phyloP scores from a whole-genome alignment of 2,113 vertebrate genomes.

The Neopipo cinnamomea region DNA sequence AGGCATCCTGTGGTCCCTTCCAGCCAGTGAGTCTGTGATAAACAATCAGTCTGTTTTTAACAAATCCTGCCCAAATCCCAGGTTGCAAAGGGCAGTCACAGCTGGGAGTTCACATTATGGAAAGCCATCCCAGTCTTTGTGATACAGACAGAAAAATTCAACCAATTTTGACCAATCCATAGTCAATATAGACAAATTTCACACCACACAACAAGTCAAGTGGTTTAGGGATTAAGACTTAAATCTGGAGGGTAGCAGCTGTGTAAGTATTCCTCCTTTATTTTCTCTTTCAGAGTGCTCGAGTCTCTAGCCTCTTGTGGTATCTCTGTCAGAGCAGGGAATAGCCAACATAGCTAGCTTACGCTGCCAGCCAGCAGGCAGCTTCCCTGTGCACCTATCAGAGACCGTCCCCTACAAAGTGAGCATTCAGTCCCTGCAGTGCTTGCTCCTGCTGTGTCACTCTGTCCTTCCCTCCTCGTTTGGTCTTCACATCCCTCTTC shows the following conservation, averaged over 20 bases:
- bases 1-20: not conserved
- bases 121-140: not conserved
- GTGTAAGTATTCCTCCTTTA: not conserved
- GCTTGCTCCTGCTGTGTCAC: slow-evolving; percentile 59
- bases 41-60: not conserved
- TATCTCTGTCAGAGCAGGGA: not conserved
- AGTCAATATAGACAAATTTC: not conserved
- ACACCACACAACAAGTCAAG: fast-evolving
- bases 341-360: slow-evolving; percentile 9
- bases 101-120: not conserved
- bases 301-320: not conserved
- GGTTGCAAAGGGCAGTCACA: not conserved
- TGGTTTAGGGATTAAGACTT: not conserved
- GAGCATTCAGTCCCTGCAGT: not conserved
- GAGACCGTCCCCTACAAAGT: not conserved
- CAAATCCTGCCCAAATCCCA: not conserved
- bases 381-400: slow-evolving; percentile 21
- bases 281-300: not conserved
- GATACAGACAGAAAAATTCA: not conserved
- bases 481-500: not conserved
- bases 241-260: not conserved
- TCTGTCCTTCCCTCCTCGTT: not conserved
- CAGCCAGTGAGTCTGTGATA: not conserved
- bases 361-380: not conserved
- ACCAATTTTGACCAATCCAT: not conserved